phyloP scores from a whole-genome alignment of 1,140 invertebrate species.

The Sipha flava region DNA sequence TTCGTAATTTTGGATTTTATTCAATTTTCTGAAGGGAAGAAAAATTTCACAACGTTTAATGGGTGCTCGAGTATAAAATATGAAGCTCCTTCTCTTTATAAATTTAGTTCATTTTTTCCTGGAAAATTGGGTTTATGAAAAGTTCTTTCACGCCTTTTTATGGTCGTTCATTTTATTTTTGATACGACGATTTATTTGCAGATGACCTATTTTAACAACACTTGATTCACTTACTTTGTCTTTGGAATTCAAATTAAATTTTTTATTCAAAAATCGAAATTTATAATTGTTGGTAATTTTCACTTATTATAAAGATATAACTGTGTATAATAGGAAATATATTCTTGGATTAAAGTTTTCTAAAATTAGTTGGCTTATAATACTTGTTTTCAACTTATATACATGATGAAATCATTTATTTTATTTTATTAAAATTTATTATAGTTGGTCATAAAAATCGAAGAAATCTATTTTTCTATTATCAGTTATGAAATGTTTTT shows the following conservation, averaged over 20 bases:
- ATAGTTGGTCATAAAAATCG: too few species aligned
- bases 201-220: not conserved
- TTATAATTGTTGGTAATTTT: not conserved
- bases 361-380: too few species aligned
- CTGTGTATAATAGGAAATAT: too few species aligned
- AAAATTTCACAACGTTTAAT: conserved; percentile 23
- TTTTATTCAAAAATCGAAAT: not conserved
- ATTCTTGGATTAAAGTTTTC: too few species aligned
- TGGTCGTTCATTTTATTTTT: not conserved
- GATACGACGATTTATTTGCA: not conserved
- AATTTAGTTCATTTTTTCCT: not conserved
- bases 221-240: not conserved
- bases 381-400: too few species aligned
- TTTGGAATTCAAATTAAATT: not conserved
- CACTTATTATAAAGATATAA: too few species aligned
- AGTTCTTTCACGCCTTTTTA: not conserved
- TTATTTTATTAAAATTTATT: too few species aligned
- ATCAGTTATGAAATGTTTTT: too few species aligned
- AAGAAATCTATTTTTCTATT: too few species aligned
- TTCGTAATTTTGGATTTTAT: not conserved
- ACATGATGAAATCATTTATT: too few species aligned
- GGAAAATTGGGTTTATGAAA: conserved; percentile 1
- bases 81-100: not conserved
- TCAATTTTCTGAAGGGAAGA: not conserved
- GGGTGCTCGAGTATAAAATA: conserved; percentile 4